These are phyloP conservation scores for Caenorhabditis drosophilae DNA, from an alignment of 2,888 invertebrate species.

Conservation along the genomic window DNA sequence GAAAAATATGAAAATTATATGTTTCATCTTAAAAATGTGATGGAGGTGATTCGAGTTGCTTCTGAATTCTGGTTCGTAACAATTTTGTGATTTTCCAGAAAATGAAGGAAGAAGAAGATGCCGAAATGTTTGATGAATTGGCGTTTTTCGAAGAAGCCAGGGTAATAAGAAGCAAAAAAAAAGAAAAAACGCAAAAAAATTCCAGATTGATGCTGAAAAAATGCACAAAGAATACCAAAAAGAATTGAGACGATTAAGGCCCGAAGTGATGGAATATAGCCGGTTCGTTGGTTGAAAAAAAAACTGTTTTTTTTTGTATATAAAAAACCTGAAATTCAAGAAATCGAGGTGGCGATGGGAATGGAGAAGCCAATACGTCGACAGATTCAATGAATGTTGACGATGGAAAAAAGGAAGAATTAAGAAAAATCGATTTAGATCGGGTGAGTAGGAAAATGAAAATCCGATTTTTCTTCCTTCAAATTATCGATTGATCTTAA, in stretches of 20 bases:
- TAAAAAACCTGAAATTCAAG: no score
- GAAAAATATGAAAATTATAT: no score
- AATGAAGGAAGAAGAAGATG: neutral
- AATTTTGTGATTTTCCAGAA: neutral
- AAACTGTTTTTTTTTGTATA: no score
- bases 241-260: neutral
- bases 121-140: neutral
- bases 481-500: neutral
- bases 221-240: neutral
- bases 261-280: neutral
- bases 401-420: no score
- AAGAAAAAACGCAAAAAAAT: neutral
- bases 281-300: neutral
- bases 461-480: neutral
- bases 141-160: slow-evolving; percentile 1
- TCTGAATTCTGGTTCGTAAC: neutral
- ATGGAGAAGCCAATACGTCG: no score
- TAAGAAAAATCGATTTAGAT: slow-evolving; percentile 21
- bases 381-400: no score
- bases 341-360: neutral
- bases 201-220: neutral
- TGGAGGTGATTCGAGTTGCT: no score
- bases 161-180: no score
- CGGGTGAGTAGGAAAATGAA: slow-evolving; percentile 1
- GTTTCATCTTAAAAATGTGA: no score